Base-by-base conservation (phyloP, 2,888 invertebrate genomes). In the Lutraria lutraria region DNA sequence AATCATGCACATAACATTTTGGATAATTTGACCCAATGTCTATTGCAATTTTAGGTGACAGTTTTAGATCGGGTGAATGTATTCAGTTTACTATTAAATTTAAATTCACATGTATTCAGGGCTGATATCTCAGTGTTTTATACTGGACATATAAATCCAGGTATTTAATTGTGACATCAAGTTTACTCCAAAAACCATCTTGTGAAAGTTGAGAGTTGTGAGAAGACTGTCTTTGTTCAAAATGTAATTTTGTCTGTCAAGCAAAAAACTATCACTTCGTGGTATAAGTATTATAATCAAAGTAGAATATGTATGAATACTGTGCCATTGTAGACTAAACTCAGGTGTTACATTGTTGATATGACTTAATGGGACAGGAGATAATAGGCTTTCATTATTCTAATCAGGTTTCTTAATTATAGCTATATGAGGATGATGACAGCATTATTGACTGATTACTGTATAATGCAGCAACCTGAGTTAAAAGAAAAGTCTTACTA, bases 91-190 rank as follows among this genome's bases (percentile, higher is more conserved):
- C 4, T 43, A 43, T 2, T 4, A 2, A 43, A 43, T 43, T 43
- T 43, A 43, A 43, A 43, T 43, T 43, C 8, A 43, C 2, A 43
- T 43, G 43, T 4, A 43, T 43, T 43, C 43, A 43, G 2, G 43
- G 43, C 43, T 43, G 43, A 43, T 43, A 43, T 43, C 60, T n/a
- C 60, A 16, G 60, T 60, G 60, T 60, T 2, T 43, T 43, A 16
- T 60, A 21, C n/a, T 60, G 0, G 21, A 25, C 25, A 68, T 12
- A 68, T 68, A n/a, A 63, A 63, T 25, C 25, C 25, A 68, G 63
- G 25, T 68, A n/a, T 68, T 68, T n/a, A n/a, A n/a, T n/a, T 68
- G n/a, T 68, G 63, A 68, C 63, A 68, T n/a, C 63, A 68, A 68
- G 6, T 68, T 68, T n/a, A 43, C n/a, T n/a, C n/a, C 63, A 68